Base-by-base conservation (phyloP, 2,113 vertebrate genomes). In the Taxidea taxus region DNA sequence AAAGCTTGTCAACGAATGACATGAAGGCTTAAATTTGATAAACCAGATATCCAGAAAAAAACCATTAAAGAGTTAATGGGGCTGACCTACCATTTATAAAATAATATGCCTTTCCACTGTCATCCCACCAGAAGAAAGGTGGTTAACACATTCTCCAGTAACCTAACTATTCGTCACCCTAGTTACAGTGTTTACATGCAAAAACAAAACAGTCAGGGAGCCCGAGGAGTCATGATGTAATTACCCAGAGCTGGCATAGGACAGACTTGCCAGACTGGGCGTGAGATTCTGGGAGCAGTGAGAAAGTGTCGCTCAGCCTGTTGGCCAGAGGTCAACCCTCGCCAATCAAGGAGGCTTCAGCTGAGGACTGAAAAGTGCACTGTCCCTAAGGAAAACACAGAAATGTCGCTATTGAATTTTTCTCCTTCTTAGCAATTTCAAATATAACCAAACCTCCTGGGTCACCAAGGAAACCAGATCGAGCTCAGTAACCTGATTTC, bases 381-480 rank as follows among this genome's bases (percentile, higher is more conserved):
- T 56, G n/a, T 94, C 84, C 80, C 70, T 4, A 44, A 90, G 87
- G 87, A 95, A 72, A 90, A 83, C 58, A 44, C 11, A 29, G 60
- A 80, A 54, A 70, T 93, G 75, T 51, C 1, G 8, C 29, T 72
- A 74, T 87, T 95, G 70, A 58, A 60, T 27, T 95, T 75, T 70
- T 42, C 74, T 93, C 93, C 72, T 92, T 21, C 89, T 92, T 27
- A 81, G 92, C 96, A 96, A 68, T 97, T 97, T 96, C 97, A 97
- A 80, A 89, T 85, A 90, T 93, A 95, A 92, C 92, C 0, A 0
- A 97, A 89, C 62, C 92, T 85, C 88, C 68, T 9, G 6, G 94
- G 81, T 96, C 96, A 82, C 97, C 97, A 96, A 96, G 96, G 95
- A 92, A 96, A 97, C 95, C 91, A 95, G 86, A 68, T 97, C 62